These are phyloP conservation scores for Anabas testudineus DNA, from an alignment of 2,797 vertebrate genomes.

Conservation along the genomic window DNA sequence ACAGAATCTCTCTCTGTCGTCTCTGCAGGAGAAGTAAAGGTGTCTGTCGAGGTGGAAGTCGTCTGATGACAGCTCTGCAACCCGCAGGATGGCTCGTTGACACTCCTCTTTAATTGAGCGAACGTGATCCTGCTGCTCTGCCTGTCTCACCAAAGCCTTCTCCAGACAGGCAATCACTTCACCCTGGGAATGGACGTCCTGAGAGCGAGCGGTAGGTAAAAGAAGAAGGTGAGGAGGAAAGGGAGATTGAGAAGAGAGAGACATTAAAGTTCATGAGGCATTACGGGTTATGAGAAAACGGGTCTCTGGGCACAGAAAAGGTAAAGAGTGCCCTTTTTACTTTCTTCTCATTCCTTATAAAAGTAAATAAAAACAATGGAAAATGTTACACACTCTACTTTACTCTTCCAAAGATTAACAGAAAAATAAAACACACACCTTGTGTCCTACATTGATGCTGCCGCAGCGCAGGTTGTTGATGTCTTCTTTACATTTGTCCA, in stretches of 20 bases:
- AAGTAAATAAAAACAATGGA: too few species aligned
- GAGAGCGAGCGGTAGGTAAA: neutral
- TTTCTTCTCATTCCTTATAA: too few species aligned
- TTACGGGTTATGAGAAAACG: neutral
- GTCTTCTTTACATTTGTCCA: slow-evolving; percentile 93
- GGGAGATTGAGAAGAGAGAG: neutral
- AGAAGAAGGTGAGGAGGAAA: neutral
- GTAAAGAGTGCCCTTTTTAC: neutral
- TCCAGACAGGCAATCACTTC: slow-evolving; percentile 95
- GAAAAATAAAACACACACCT: slow-evolving; percentile 72
- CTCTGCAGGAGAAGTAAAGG: slow-evolving; percentile 93
- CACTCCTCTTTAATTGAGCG: slow-evolving; percentile 88
- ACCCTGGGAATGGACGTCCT: slow-evolving; percentile 95
- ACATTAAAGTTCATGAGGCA: neutral
- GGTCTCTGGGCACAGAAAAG: neutral
- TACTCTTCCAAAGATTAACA: too few species aligned
- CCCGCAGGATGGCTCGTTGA: slow-evolving; percentile 93
- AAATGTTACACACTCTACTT: too few species aligned
- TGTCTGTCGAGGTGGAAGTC: slow-evolving; percentile 95
- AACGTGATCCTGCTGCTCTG: slow-evolving; percentile 83
- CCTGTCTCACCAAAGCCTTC: slow-evolving; percentile 91
- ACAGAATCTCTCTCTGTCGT: slow-evolving; percentile 95
- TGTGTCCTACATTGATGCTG: slow-evolving; percentile 92
- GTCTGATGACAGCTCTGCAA: slow-evolving; percentile 95
- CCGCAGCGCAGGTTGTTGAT: slow-evolving; percentile 93